Conservation (phyloP, 2,797 vertebrate species). For the Sternarchorhynchus goeldii region DNA sequence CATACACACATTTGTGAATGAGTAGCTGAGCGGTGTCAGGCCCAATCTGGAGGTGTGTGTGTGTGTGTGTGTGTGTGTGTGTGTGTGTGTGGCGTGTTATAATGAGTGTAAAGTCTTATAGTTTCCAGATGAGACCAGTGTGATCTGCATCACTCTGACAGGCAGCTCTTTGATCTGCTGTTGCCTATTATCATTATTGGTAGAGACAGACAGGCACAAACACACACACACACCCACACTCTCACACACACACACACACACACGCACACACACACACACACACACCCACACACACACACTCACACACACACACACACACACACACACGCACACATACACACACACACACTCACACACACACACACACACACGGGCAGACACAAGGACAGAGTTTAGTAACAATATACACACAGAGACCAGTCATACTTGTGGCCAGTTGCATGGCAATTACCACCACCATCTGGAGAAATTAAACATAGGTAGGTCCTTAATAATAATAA, state of each 20-base stretch:
- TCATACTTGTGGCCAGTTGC: no score
- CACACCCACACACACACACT: neutral
- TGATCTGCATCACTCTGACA: conserved; percentile 81
- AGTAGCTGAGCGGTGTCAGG: conserved; percentile 66
- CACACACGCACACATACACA: no score
- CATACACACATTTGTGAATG: conserved; percentile 62
- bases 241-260: conserved; percentile 27
- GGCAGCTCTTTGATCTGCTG: conserved; percentile 81
- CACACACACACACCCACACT: conserved; percentile 67
- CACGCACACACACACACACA: conserved; percentile 5
- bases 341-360: no score
- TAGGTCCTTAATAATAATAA: neutral
- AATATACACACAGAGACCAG: neutral
- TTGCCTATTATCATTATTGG: conserved; percentile 81
- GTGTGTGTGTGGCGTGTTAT: conserved; percentile 77
- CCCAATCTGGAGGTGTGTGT: conserved; percentile 62
- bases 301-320: conserved; percentile 14
- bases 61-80: conserved; percentile 45
- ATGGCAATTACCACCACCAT: neutral
- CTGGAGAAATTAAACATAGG: neutral
- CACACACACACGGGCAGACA: neutral
- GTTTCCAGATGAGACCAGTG: conserved; percentile 80
- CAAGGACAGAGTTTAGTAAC: neutral
- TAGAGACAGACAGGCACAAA: conserved; percentile 73
- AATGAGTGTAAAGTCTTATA: conserved; percentile 82